phyloP scores from a whole-genome alignment of 2,113 vertebrate genomes.

The Trachemys scripta region DNA sequence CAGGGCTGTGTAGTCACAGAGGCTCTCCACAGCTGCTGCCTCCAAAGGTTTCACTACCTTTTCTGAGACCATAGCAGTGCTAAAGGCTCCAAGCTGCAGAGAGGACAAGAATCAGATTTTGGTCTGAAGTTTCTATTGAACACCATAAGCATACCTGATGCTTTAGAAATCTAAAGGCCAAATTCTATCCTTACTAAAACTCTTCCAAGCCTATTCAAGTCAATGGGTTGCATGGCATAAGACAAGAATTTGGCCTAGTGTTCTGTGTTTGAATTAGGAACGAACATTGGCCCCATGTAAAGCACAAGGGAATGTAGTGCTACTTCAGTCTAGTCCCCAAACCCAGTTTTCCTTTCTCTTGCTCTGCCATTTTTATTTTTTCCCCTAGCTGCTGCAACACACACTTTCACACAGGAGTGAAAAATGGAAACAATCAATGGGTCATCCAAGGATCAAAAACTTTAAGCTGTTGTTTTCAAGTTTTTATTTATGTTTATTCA shows the following conservation, averaged over 20 bases:
- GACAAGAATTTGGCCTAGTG: neutral
- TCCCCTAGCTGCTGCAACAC: neutral
- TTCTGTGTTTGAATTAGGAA: neutral
- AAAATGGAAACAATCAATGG: conserved; percentile 54
- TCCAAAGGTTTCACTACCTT: neutral
- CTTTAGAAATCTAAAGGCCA: neutral
- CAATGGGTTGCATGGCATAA: neutral
- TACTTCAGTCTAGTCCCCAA: neutral
- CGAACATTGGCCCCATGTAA: neutral
- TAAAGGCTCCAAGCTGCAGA: fast-evolving
- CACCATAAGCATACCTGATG: neutral
- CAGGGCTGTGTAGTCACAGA: neutral
- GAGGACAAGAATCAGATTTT: neutral
- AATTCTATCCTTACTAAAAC: neutral
- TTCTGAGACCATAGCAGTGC: neutral
- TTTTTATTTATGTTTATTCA: conserved; percentile 66
- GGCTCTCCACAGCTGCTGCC: neutral
- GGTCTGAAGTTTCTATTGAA: neutral
- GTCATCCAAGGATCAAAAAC: conserved; percentile 37
- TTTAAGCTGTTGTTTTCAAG: conserved; percentile 40
- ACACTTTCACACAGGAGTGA: conserved; percentile 10
- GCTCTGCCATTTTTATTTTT: neutral
- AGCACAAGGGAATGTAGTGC: neutral
- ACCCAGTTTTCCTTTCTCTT: neutral
- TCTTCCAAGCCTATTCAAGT: neutral